Conservation (phyloP, 1,140 invertebrate species). For the Lasaia peninsularis region DNA sequence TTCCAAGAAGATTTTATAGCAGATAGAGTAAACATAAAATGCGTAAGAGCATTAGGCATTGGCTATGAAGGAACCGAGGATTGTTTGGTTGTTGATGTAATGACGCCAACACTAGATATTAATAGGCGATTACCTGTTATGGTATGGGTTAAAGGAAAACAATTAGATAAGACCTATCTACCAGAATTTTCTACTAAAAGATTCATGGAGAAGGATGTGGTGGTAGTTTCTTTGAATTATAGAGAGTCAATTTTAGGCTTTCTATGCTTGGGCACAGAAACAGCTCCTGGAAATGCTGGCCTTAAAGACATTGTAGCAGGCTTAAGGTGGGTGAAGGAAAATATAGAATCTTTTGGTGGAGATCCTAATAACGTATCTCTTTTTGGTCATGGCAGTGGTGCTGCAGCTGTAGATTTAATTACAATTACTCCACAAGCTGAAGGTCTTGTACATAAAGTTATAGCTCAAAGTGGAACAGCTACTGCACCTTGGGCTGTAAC, state of each 20-base stretch:
- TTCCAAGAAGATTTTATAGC: constrained; percentile 49
- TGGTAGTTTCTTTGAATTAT: constrained; percentile 53
- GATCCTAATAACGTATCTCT: constrained; percentile 93
- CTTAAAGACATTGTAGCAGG: constrained; percentile 95
- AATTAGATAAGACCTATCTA: constrained; percentile 42
- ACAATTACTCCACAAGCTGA: constrained; percentile 54
- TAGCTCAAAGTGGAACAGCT: constrained; percentile 73
- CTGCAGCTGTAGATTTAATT: constrained; percentile 92
- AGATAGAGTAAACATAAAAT: constrained; percentile 48
- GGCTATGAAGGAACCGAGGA: constrained; percentile 66
- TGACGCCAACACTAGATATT: constrained; percentile 39
- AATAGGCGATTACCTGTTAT: constrained; percentile 45
- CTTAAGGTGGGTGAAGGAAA: constrained; percentile 93
- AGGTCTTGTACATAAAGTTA: constrained; percentile 72
- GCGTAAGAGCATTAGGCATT: constrained; percentile 42
- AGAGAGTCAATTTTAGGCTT: constrained; percentile 74
- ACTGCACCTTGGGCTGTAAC: constrained; percentile 73
- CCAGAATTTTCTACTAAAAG: constrained; percentile 45
- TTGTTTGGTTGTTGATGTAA: constrained; percentile 49
- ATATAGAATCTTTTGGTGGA: constrained; percentile 92
- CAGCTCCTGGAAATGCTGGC: constrained; percentile 91
- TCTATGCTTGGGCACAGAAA: constrained; percentile 78
- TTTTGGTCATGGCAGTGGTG: constrained; percentile 95
- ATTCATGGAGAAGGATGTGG: constrained; percentile 47
- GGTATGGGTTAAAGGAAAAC: constrained; percentile 67